Base-by-base conservation (phyloP, 2,797 vertebrate genomes). In the Pseudomugil tenellus region DNA sequence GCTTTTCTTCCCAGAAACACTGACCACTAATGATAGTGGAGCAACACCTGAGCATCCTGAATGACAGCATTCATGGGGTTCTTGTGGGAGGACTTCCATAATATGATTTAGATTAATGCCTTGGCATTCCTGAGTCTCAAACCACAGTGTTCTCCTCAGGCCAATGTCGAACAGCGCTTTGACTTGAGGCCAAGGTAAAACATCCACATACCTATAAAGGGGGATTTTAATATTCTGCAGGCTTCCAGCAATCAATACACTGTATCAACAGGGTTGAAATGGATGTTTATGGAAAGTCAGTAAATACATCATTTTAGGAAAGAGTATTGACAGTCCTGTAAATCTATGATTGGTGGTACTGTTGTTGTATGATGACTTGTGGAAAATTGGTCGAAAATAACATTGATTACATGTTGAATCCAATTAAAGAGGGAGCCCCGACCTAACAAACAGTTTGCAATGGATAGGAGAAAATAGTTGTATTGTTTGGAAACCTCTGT, bases 11-110 rank as follows among this genome's bases (percentile, higher is more conserved):
- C 85, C 80, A 88, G 90, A 93, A 92, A 86, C 77, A 77, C 81
- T 89, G 85, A 88, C 87, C 87, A 81, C 88, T 92, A 93, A 92
- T 93, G 86, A 92, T 84, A 88, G 86, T 74, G 80, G 61, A 91
- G 86, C 61, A 82, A 83, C 91, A 92, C 92, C 91, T 91, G 87
- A 85, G 74, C 77, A 84, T 84, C 72, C 67, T 74, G 74, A 87
- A 79, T 84, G 80, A 83, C 70, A 70, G 68, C 49, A 4, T 67
- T 80, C 76, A 66, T 37, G 58, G 16, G 48, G 41, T 53, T 81
- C 72, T 83, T 68, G 7, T 58, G 80, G 79, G 84, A 79, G 78
- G 59, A 76, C 69, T 62, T 78, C 67, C 66, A 79, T 80, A 81
- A 77, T 86, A 31, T 55, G 74, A 87, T 76, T 77, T 67, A 81